These are phyloP conservation scores for Galendromus occidentalis DNA, from an alignment of 1,140 invertebrate genomes.

Conservation along the genomic window DNA sequence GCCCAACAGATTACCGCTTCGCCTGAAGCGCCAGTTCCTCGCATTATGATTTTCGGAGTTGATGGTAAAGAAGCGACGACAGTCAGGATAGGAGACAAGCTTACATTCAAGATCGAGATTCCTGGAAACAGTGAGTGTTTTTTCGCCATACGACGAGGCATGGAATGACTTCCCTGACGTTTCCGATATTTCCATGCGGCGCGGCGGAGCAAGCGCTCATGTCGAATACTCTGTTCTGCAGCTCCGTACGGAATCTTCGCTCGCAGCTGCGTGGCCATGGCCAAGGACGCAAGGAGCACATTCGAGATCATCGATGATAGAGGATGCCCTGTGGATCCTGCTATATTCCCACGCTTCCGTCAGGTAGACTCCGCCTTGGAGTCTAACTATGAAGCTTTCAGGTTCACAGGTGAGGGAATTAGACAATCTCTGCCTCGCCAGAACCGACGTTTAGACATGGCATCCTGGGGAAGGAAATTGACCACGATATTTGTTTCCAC, in stretches of 20 bases:
- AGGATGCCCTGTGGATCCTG: conserved; percentile 80
- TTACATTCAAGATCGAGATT: conserved; percentile 86
- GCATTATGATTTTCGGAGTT: conserved; percentile 68
- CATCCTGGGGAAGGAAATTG: background rate
- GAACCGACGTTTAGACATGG: background rate
- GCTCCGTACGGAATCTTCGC: conserved; percentile 89
- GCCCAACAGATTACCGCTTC: conserved; percentile 87
- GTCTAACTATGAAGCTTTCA: conserved; percentile 77
- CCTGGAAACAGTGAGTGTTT: conserved; percentile 67
- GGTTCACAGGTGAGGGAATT: conserved; percentile 42
- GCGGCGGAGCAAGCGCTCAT: background rate
- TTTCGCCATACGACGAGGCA: no score
- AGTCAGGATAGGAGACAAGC: conserved; percentile 75
- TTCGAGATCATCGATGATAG: conserved; percentile 90
- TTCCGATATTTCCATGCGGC: no score
- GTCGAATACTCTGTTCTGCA: conserved; percentile 29
- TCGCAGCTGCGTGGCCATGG: conserved; percentile 84
- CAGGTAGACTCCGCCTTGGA: conserved; percentile 63
- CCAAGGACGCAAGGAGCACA: conserved; percentile 81
- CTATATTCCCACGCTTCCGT: conserved; percentile 56
- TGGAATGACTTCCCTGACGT: no score
- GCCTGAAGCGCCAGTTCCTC: conserved; percentile 75
- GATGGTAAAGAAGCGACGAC: conserved; percentile 70
- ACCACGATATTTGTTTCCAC: background rate
- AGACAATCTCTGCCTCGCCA: background rate